These are phyloP conservation scores for Epizoanthus fatuus DNA, from an alignment of 92 coral and sea anemone genomes.

Conservation along the genomic window DNA sequence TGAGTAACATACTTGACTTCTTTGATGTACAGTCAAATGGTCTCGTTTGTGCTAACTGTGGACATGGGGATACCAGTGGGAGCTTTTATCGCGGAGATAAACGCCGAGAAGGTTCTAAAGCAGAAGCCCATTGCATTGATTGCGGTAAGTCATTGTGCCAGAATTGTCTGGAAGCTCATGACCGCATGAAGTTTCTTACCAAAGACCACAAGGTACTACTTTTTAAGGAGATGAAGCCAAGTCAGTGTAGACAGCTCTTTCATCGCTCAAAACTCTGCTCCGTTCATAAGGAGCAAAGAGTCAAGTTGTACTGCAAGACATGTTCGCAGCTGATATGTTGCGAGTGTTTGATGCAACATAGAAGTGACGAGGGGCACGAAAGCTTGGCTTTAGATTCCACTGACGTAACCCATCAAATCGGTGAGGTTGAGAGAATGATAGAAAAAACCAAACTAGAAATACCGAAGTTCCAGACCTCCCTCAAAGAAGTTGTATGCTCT, in stretches of 20 bases:
- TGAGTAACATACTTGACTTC: conserved; percentile 10
- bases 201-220: neutral
- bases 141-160: neutral
- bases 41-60: conserved; percentile 13
- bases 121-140: conserved; percentile 1
- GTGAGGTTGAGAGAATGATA: neutral
- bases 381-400: neutral
- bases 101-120: neutral
- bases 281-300: neutral
- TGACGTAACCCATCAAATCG: neutral
- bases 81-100: neutral
- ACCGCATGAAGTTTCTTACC: conserved; percentile 17
- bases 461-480: neutral
- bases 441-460: neutral
- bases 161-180: conserved; percentile 6
- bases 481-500: neutral
- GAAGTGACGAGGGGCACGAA: neutral
- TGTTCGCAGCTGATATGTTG: neutral
- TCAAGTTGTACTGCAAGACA: conserved; percentile 11
- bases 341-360: conserved; percentile 16
- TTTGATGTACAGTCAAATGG: conserved; percentile 7
- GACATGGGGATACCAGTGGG: neutral
- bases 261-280: conserved; percentile 9
- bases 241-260: conserved; percentile 15
- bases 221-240: conserved; percentile 19